Evolutionary conservation across 1,140 invertebrate genomes (phyloP).

Genomic region (Lepidurus apus): DNA sequence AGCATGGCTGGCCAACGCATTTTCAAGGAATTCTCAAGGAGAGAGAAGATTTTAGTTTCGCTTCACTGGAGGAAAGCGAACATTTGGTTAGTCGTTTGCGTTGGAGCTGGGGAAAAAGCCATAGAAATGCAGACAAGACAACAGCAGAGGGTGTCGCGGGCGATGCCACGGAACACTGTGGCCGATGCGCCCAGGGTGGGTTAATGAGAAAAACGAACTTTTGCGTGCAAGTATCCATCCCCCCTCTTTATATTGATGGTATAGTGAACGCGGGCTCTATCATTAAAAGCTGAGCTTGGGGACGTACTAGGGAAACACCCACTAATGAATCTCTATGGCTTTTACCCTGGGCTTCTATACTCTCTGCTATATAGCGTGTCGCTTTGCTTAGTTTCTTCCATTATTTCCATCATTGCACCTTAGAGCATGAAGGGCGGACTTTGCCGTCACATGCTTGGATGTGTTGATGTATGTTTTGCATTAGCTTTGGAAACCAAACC

Average conservation of each 20-base stretch:
- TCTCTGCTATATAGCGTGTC: background rate
- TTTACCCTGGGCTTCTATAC: background rate
- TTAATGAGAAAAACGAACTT: slow-evolving; percentile 16
- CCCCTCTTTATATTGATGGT: slow-evolving; percentile 7
- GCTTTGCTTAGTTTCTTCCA: background rate
- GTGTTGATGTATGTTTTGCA: background rate
- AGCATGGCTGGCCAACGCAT: slow-evolving; percentile 2
- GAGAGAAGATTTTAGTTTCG: background rate
- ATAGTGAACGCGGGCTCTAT: background rate
- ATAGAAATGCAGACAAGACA: slow-evolving; percentile 8
- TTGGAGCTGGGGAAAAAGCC: background rate
- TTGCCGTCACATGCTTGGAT: slow-evolving; percentile 7
- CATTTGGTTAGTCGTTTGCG: slow-evolving; percentile 7
- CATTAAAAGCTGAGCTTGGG: slow-evolving; percentile 20
- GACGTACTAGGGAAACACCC: background rate
- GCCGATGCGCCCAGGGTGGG: background rate
- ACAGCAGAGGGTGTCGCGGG: background rate
- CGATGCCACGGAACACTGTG: background rate
- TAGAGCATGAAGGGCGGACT: background rate
- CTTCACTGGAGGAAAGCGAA: background rate
- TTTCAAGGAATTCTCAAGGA: background rate
- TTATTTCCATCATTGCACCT: background rate
- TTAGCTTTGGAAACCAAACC: background rate
- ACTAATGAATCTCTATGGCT: background rate
- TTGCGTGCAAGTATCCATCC: background rate